These are phyloP conservation scores for Alentia gelatinosa DNA, from an alignment of 2,888 invertebrate species.

Conservation along the genomic window DNA sequence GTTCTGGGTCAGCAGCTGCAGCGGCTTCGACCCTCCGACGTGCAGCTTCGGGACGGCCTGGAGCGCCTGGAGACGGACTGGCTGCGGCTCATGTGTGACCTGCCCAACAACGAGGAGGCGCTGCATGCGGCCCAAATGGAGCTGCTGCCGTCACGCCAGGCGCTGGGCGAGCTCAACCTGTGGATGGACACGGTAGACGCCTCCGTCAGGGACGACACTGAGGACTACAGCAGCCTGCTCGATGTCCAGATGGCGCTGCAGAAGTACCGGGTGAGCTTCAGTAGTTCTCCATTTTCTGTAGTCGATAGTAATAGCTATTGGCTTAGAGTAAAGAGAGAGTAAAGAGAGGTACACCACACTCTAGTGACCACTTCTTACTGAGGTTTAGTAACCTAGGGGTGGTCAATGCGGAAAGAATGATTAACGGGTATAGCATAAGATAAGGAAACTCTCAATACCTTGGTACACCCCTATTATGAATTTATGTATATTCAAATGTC, in stretches of 20 bases:
- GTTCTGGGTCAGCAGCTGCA: conserved; percentile 73
- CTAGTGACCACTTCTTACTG: too few relatives aligned
- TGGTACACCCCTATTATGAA: too few relatives aligned
- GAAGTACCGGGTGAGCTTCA: conserved; percentile 74
- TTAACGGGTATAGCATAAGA: too few relatives aligned
- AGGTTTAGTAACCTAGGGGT: too few relatives aligned
- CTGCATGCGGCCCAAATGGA: conserved; percentile 78
- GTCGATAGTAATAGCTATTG: too few relatives aligned
- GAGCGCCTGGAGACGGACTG: conserved; percentile 74
- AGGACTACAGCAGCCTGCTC: conserved; percentile 68
- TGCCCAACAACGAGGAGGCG: conserved; percentile 72
- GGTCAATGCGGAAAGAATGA: too few relatives aligned
- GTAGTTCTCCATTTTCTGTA: neutral
- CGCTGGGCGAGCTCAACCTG: conserved; percentile 74
- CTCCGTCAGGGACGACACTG: conserved; percentile 70
- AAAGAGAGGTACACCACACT: too few relatives aligned
- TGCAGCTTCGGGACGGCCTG: conserved; percentile 69
- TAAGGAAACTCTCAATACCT: neutral
- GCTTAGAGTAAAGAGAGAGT: too few relatives aligned
- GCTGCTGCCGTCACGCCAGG: conserved; percentile 78
- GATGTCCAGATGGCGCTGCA: conserved; percentile 75
- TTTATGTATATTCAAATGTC: too few relatives aligned
- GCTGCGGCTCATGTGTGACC: conserved; percentile 72
- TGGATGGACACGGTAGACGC: conserved; percentile 75
- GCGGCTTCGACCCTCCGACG: conserved; percentile 70